Evolutionary conservation across 1,140 invertebrate species (phyloP), one percentile per base, ranked within the genome.

Genomic region (Lasioglossum baleicum): DNA sequence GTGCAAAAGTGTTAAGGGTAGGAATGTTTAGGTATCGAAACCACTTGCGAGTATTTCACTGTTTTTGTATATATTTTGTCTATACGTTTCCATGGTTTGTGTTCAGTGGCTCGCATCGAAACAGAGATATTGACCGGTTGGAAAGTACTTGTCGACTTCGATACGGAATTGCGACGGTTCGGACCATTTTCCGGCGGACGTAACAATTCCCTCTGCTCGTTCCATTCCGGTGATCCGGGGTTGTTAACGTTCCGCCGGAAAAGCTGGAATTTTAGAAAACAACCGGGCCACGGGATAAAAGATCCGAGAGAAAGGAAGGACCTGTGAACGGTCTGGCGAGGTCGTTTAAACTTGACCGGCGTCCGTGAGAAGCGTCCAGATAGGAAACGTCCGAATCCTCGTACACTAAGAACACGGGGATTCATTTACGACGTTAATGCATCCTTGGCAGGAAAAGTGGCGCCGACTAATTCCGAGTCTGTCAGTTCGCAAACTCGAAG

Each of bases 211-310:
- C 56, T 58, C 56, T 8, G n/a, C 56, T 58, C 56, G 56, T 58
- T 58, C 20, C 56, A 20, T 58, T 58, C 56, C n/a, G 20, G 20
- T 58, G 56, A n/a, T n/a, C 56, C 17, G n/a, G 56, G 20, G 56
- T n/a, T 58, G 56, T 58, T 58, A 58, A 58, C 56, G 56, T 58
- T 58, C n/a, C 56, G 20, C 56, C 56, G 56, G 56, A n/a, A n/a
- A 58, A 58, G 56, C 56, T n/a, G 56, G 56, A 58, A 58, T 58
- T 58, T 58, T n/a, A 58, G 56, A 58, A 58, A 58, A 58, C 56
- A 58, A 58, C 20, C 56, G 56, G 56, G 22, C 56, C 56, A 7
- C 56, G 20, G 56, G n/a, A 58, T 58, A 58, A 58, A 58, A 20
- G 56, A n/a, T 58, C n/a, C 56, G 56, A 58, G 51, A 58, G 56